A percentile compares a stretch with the other conserved stretches of the same genome.
phyloP scores from a whole-genome alignment of 2,113 vertebrate genomes.

The Burhinus bistriatus region DNA sequence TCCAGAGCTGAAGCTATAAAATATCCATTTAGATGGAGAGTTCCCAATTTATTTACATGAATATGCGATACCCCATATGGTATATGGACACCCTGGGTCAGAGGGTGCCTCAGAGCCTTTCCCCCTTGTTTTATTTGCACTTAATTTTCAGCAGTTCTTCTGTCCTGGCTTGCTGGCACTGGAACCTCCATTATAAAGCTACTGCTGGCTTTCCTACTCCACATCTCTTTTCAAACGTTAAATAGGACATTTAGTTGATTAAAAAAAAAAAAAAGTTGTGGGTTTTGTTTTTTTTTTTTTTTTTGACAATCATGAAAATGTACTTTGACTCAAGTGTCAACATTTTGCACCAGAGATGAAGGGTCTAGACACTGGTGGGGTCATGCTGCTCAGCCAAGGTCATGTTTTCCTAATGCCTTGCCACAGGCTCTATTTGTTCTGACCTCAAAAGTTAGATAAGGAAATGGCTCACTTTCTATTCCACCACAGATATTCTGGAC shows the following conservation, averaged over 20 bases:
- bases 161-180: neutral
- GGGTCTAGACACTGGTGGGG: neutral
- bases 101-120: neutral
- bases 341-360: neutral
- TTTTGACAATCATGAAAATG: neutral
- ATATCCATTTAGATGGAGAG: neutral
- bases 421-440: conserved; percentile 59
- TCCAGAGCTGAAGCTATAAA: neutral
- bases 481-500: conserved; percentile 5
- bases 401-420: conserved; percentile 43
- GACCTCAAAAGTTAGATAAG: conserved; percentile 51
- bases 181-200: neutral
- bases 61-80: neutral
- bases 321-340: conserved; percentile 24
- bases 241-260: rapidly evolving
- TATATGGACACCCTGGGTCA: neutral
- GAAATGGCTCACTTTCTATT: neutral
- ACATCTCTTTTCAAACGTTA: neutral
- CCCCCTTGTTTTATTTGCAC: neutral
- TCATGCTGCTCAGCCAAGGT: conserved; percentile 12
- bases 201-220: neutral
- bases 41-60: neutral
- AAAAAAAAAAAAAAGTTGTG: neutral
- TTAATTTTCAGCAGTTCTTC: neutral
- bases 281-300: neutral